Conservation (phyloP, 2,113 vertebrate species). For the Zingel zingel region DNA sequence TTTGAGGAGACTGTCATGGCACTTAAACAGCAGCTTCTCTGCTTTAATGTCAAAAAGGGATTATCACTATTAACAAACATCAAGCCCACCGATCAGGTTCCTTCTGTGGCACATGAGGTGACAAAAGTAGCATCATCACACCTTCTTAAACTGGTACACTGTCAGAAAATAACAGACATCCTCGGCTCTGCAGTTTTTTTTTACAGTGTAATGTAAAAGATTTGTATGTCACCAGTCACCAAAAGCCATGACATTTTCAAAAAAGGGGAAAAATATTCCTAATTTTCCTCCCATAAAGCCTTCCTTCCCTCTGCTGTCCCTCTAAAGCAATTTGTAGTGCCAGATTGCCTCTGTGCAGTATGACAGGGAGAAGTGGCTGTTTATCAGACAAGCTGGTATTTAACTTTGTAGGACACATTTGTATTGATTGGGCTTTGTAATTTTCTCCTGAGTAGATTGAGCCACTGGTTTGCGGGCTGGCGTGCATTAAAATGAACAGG, state of each 20-base stretch:
- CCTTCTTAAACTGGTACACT: neutral
- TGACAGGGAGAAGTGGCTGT: slow-evolving; percentile 69
- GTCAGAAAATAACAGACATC: neutral
- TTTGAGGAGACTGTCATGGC: no score
- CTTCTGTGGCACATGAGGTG: neutral
- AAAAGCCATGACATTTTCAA: neutral
- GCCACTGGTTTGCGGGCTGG: slow-evolving; percentile 50
- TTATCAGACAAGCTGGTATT: slow-evolving; percentile 71
- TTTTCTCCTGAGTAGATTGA: slow-evolving; percentile 73
- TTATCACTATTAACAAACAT: neutral
- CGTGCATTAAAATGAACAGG: slow-evolving; percentile 67
- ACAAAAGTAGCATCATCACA: neutral
- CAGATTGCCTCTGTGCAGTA: slow-evolving; percentile 59
- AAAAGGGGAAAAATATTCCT: slow-evolving; percentile 19
- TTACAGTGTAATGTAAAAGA: neutral
- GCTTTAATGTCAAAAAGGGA: neutral
- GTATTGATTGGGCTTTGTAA: slow-evolving; percentile 79
- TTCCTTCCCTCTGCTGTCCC: slow-evolving; percentile 13
- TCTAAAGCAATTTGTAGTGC: slow-evolving; percentile 51
- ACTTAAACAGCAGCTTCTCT: no score
- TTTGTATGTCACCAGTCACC: neutral
- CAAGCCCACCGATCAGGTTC: neutral
- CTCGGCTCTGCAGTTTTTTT: neutral
- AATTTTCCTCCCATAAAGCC: slow-evolving; percentile 40
- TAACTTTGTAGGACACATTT: slow-evolving; percentile 76